Conservation (phyloP, 30 jellyfish, hydroid and myxozoan species). For the Calvadosia cruxmelitensis region DNA sequence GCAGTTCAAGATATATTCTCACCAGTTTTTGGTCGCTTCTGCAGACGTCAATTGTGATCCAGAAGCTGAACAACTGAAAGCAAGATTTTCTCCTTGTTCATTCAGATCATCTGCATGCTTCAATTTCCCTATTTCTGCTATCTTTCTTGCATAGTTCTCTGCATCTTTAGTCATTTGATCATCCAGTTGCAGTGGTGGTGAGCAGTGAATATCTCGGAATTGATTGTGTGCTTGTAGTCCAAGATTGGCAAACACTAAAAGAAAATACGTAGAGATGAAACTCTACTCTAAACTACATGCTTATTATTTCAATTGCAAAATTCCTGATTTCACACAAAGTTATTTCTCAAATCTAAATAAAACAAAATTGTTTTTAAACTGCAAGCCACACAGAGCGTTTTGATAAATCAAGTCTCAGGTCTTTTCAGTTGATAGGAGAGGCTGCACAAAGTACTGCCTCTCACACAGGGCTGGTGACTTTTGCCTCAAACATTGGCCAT, state of each 20-base stretch:
- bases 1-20: no score
- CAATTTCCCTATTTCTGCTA: conserved; percentile 64
- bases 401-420: no score
- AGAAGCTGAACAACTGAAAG: conserved; percentile 73
- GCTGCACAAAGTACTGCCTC: no score
- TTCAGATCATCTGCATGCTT: conserved; percentile 58
- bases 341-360: no score
- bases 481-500: no score
- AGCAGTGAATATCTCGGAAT: conserved; percentile 61
- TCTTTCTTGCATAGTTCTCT: conserved; percentile 67
- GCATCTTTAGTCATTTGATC: conserved; percentile 74
- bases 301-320: no score
- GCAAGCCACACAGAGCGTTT: no score
- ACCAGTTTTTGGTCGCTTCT: conserved; percentile 90
- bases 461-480: no score
- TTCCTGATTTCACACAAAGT: no score
- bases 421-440: no score
- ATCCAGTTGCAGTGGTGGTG: conserved; percentile 41
- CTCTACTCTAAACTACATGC: no score
- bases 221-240: conserved; percentile 72
- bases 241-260: conserved; percentile 48
- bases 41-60: conserved; percentile 60
- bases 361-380: no score
- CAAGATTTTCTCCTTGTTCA: conserved; percentile 95
- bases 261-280: neutral